Percentiles rank a stretch among this genome's conserved stretches.
phyloP scores from a whole-genome alignment of 2,888 invertebrate species.

The Papilio demoleus region DNA sequence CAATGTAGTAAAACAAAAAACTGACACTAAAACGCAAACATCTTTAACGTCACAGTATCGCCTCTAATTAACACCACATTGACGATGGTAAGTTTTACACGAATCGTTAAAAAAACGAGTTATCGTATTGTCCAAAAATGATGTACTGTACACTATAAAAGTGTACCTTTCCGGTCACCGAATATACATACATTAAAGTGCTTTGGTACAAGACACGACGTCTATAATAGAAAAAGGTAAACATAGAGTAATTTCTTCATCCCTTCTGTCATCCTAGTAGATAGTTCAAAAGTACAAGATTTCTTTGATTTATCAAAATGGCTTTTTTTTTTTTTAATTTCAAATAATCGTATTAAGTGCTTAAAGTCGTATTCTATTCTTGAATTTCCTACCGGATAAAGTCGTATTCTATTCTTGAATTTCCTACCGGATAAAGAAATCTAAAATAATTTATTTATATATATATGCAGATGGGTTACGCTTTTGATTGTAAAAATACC shows the following conservation, averaged over 20 bases:
- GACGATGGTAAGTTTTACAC: constrained; percentile 44
- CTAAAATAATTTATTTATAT: too few relatives aligned
- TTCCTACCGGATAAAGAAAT: too few relatives aligned
- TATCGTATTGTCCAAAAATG: constrained; percentile 48
- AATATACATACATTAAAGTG: constrained; percentile 14
- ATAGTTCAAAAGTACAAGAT: too few relatives aligned
- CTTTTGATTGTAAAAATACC: too few relatives aligned
- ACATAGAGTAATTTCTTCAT: neutral
- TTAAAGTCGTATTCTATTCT: too few relatives aligned
- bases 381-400: too few relatives aligned
- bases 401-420: too few relatives aligned
- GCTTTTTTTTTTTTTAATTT: too few relatives aligned
- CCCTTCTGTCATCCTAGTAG: too few relatives aligned
- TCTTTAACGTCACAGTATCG: constrained; percentile 9
- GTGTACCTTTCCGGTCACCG: constrained; percentile 38
- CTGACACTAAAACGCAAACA: neutral
- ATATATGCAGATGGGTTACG: too few relatives aligned
- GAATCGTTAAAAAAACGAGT: constrained; percentile 51
- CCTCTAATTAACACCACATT: constrained; percentile 41
- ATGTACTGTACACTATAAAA: constrained; percentile 53
- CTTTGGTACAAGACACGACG: neutral
- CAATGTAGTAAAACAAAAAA: neutral
- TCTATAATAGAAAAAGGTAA: constrained; percentile 39
- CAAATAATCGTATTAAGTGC: too few relatives aligned
- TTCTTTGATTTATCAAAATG: too few relatives aligned